These are phyloP conservation scores for Melinaea menophilus DNA, from an alignment of 2,888 invertebrate genomes.

Conservation along the genomic window DNA sequence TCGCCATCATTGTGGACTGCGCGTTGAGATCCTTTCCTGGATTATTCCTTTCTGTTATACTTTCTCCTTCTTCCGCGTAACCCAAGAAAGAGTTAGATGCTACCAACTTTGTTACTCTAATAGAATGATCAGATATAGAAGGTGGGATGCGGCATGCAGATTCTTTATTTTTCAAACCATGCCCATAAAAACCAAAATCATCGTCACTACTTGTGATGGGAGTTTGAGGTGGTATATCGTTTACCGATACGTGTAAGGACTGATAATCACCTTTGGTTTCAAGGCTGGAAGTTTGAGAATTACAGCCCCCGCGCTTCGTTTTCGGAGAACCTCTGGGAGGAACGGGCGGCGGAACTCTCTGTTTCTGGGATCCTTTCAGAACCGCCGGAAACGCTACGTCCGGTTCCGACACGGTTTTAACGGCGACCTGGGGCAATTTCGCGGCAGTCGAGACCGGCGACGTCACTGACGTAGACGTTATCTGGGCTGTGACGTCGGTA, in stretches of 20 bases:
- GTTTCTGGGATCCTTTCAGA: conserved; percentile 84
- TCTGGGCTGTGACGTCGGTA: conserved; percentile 75
- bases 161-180: conserved; percentile 66
- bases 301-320: conserved; percentile 74
- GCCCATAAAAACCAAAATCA: conserved; percentile 67
- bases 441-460: conserved; percentile 67
- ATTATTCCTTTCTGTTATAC: conserved; percentile 58
- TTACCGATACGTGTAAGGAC: conserved; percentile 58
- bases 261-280: conserved; percentile 74
- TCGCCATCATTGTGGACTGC: conserved; percentile 71
- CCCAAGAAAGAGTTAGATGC: conserved; percentile 64
- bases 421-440: conserved; percentile 52
- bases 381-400: conserved; percentile 84
- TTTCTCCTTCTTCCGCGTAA: conserved; percentile 61
- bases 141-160: conserved; percentile 63
- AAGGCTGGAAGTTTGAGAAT: conserved; percentile 60
- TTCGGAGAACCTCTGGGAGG: conserved; percentile 90
- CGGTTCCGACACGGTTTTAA: conserved; percentile 68
- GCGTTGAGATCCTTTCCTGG: conserved; percentile 57
- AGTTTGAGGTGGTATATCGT: conserved; percentile 62
- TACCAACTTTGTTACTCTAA: conserved; percentile 57
- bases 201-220: conserved; percentile 69
- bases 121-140: conserved; percentile 62
- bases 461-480: conserved; percentile 70
- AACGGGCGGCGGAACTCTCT: conserved; percentile 91